These are phyloP conservation scores for Phymatocera aterrima DNA, from an alignment of 2,888 invertebrate genomes.

Conservation along the genomic window DNA sequence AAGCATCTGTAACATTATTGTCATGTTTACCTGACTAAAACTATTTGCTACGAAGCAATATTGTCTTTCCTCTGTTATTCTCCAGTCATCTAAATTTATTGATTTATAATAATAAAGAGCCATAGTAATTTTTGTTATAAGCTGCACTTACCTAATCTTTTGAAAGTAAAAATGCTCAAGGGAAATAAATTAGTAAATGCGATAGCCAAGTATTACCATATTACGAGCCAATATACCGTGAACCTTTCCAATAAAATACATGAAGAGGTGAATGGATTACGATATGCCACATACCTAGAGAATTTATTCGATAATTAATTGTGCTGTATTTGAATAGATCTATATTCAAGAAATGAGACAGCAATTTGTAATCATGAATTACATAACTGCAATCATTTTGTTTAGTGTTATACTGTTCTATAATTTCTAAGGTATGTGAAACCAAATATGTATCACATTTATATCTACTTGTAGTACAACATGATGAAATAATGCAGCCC, in stretches of 20 bases:
- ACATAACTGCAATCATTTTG: neutral
- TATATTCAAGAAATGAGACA: neutral
- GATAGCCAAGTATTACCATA: constrained; percentile 24
- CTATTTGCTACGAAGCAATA: neutral
- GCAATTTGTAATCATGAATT: too few species aligned
- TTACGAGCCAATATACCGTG: constrained; percentile 25
- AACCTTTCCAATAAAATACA: constrained; percentile 14
- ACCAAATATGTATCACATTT: constrained; percentile 22
- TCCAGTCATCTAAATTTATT: constrained; percentile 7
- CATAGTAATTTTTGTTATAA: constrained; percentile 18
- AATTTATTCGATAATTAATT: neutral
- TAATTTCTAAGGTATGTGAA: neutral
- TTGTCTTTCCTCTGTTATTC: constrained; percentile 7
- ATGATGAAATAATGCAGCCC: constrained; percentile 34
- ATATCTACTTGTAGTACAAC: constrained; percentile 16
- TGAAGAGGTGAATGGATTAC: constrained; percentile 28
- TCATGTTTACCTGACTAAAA: neutral
- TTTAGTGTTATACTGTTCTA: neutral
- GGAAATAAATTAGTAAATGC: constrained; percentile 32
- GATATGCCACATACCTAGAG: constrained; percentile 12
- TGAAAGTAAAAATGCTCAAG: neutral
- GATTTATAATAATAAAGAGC: constrained; percentile 9
- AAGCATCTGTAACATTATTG: neutral
- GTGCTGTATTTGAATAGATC: neutral
- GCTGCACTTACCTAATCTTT: constrained; percentile 36